Percentiles rank a stretch among this genome's conserved stretches.
phyloP scores from a whole-genome alignment of 2,113 vertebrate genomes.

The Tetraodon nigroviridis region DNA sequence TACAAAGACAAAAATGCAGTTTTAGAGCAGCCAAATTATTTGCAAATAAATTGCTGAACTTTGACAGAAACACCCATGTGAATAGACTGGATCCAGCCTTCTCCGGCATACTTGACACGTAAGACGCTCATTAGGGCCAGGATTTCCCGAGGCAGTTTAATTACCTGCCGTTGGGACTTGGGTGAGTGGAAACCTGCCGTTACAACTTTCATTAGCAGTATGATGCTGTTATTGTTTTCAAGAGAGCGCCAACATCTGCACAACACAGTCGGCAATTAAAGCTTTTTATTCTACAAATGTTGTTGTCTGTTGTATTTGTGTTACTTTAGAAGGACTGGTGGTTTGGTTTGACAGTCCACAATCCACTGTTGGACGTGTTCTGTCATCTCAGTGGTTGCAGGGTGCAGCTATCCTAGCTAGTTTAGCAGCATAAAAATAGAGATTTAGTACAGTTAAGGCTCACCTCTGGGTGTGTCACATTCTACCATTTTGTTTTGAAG shows the following conservation, averaged over 20 bases:
- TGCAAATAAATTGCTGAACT: conserved; percentile 54
- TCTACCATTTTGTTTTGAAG: too few relatives aligned
- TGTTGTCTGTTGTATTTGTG: too few relatives aligned
- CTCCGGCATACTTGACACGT: conserved; percentile 56
- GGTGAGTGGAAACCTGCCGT: conserved; percentile 43
- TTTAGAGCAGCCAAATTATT: conserved; percentile 43
- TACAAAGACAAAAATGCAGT: conserved; percentile 27
- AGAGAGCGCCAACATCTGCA: not conserved
- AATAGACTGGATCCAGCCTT: conserved; percentile 39
- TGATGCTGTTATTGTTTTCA: not conserved
- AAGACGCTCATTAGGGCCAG: conserved; percentile 58
- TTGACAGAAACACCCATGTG: conserved; percentile 46
- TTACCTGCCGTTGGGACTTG: conserved; percentile 57
- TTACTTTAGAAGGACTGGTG: too few relatives aligned
- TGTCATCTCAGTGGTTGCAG: too few relatives aligned
- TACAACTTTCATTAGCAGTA: conserved; percentile 42
- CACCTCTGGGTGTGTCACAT: too few relatives aligned
- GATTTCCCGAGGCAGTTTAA: conserved; percentile 64
- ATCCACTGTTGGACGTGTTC: too few relatives aligned
- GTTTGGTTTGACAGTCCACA: too few relatives aligned
- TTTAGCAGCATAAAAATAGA: too few relatives aligned
- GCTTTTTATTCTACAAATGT: too few relatives aligned
- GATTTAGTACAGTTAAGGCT: too few relatives aligned
- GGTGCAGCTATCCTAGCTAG: too few relatives aligned
- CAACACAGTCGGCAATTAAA: not conserved